Percentiles rank a stretch among this genome's conserved stretches.
These are phyloP conservation scores for Sebastes fasciatus DNA, from an alignment of 2,113 vertebrate genomes.

Conservation along the genomic window DNA sequence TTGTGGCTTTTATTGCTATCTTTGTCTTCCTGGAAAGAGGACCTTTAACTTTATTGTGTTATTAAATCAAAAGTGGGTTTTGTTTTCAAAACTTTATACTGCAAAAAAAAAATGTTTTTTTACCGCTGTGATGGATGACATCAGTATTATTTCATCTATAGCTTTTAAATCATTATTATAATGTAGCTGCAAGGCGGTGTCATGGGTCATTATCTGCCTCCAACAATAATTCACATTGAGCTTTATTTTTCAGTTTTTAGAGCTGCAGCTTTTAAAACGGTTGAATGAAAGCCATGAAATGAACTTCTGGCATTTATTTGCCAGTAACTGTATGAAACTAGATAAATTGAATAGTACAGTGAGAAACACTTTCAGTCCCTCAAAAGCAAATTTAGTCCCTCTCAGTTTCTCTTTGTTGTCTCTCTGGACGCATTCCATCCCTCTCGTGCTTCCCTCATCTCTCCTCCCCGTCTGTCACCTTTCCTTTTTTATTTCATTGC, in stretches of 20 bases:
- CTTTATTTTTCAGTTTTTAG: background rate
- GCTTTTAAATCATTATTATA: background rate
- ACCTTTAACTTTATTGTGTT: too few species aligned
- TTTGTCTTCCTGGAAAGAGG: too few species aligned
- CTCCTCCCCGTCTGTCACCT: slow-evolving; percentile 21
- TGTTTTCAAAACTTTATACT: background rate
- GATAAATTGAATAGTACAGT: background rate
- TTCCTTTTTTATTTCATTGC: slow-evolving; percentile 25
- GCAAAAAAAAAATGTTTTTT: background rate
- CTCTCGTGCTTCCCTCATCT: slow-evolving; percentile 1
- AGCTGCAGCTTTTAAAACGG: background rate
- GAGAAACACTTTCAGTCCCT: slow-evolving; percentile 1
- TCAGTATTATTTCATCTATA: background rate
- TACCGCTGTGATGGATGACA: background rate
- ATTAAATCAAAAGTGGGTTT: background rate
- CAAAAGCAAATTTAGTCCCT: background rate
- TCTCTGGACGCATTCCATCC: background rate
- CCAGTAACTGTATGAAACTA: background rate
- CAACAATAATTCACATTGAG: background rate
- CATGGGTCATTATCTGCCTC: background rate
- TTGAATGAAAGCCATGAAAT: slow-evolving; percentile 1
- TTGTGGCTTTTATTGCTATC: too few species aligned
- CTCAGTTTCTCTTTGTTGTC: slow-evolving; percentile 16
- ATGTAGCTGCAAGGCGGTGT: background rate
- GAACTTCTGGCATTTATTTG: background rate